Base-by-base conservation (phyloP, 1,140 invertebrate genomes). In the Meloidogyne floridensis region DNA sequence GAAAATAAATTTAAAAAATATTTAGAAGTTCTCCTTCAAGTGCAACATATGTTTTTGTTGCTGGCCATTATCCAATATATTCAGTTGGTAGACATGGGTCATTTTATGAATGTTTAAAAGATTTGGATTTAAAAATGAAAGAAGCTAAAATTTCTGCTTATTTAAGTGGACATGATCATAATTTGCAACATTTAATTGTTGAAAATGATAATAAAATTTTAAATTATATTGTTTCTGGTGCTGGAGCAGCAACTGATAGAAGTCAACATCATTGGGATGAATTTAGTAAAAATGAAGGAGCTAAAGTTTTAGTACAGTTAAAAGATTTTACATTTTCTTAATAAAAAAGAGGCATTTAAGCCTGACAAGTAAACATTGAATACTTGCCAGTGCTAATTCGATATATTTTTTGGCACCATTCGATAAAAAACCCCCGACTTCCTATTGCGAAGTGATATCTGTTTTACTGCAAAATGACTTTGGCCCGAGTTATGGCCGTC, bases 41-140 rank as follows among this genome's bases (percentile, higher is more conserved):
- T 18, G 91, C 91, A 20, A 87, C 90, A 32, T 92, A 92, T 81
- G 75, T 92, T 11, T 86, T 92, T 75, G 91, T 92, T 8, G 89
- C 88, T 78, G 92, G 92, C 11, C 92, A 92, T 85, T 92, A 91
- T 84, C 92, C 92, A 18, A 89, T 92, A 6, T 91, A 91, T 85
- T 92, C 91, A 20, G 85, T 91, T 10, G 90, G 87, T 43, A 87
- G 90, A 47, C 92, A 92, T 84, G 92, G 92, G 8, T 91, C 91
- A 10, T 91, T 91, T 13, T 54, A 90, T 10, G 91, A 90, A 77
- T 83, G 92, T 9, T 80, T 91, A 0, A 77, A 90, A 4, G 69
- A 84, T n/a, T 86, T 92, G 5, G 83, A 87, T 75, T 91, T 91
- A 18, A 83, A 92, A 76, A 81, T 92, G n/a, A 84, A 91, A 51